Evolutionary conservation across 2,113 vertebrate species (phyloP).

Genomic region (Albula goreensis): DNA sequence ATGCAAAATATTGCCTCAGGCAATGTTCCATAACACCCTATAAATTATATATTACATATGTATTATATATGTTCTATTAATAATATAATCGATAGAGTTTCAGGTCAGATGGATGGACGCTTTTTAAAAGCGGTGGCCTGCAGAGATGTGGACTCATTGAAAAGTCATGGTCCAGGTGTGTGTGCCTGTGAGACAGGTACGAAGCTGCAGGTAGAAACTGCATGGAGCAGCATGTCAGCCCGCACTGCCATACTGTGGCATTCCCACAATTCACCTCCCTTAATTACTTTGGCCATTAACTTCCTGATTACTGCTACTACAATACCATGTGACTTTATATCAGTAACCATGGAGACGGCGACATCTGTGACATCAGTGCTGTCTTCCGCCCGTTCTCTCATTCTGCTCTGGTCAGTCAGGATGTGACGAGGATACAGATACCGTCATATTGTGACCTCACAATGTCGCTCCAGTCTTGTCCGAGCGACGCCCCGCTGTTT

Average conservation of each 20-base stretch:
- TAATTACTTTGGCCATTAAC: neutral
- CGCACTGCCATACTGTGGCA: neutral
- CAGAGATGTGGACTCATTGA: neutral
- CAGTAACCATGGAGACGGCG: neutral
- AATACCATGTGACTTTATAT: neutral
- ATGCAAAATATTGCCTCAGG: neutral
- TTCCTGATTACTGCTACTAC: neutral
- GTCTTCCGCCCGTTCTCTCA: neutral
- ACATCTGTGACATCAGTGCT: neutral
- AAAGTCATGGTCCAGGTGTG: neutral
- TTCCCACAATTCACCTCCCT: neutral
- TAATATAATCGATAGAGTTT: too few relatives aligned
- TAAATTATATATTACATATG: neutral
- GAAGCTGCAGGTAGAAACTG: neutral
- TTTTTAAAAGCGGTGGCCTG: too few relatives aligned
- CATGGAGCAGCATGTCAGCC: neutral
- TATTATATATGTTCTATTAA: too few relatives aligned
- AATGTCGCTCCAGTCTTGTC: too few relatives aligned
- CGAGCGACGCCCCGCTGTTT: too few relatives aligned
- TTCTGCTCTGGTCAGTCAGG: neutral
- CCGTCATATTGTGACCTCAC: neutral
- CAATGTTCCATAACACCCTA: neutral
- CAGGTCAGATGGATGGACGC: too few relatives aligned
- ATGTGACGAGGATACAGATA: neutral
- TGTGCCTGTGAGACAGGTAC: neutral